Evolutionary conservation across 2,113 vertebrate species (phyloP).

Genomic region (Petaurus breviceps): DNA sequence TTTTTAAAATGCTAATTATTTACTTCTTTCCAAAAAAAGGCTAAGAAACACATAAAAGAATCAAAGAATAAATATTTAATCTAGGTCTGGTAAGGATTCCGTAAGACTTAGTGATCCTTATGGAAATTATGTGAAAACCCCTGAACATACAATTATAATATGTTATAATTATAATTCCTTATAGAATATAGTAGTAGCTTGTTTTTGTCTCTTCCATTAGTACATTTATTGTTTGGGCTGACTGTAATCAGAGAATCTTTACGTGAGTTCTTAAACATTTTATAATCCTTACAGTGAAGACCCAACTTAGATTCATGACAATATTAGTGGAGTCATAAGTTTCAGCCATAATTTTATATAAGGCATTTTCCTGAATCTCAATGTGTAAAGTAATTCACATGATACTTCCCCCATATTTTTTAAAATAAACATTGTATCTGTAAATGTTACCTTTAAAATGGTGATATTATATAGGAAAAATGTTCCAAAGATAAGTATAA

Average conservation of each 20-base stretch:
- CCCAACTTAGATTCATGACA: slow-evolving; percentile 11
- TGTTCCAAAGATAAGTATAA: background rate
- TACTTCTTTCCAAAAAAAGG: background rate
- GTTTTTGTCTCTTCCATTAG: slow-evolving; percentile 35
- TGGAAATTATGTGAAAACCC: slow-evolving; percentile 35
- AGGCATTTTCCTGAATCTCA: slow-evolving; percentile 29
- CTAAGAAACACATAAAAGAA: slow-evolving; percentile 39
- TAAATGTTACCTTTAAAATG: background rate
- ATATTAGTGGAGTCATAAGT: background rate
- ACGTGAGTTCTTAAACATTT: background rate
- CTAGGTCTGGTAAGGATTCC: slow-evolving; percentile 34
- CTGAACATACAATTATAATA: background rate
- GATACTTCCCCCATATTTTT: background rate
- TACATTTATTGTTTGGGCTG: slow-evolving; percentile 44
- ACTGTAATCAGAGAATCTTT: slow-evolving; percentile 6
- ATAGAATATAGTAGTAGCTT: background rate
- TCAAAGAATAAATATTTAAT: slow-evolving; percentile 11
- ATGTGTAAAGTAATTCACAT: background rate
- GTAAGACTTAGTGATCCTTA: slow-evolving; percentile 12
- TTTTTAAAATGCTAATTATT: slow-evolving; percentile 10
- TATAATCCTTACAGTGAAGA: slow-evolving; percentile 20
- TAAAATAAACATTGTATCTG: background rate
- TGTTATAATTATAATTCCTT: too few relatives aligned
- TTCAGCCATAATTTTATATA: background rate
- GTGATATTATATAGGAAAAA: background rate